These are phyloP conservation scores for Aplidium turbinatum DNA, from an alignment of 23 tunicate genomes.

Conservation along the genomic window DNA sequence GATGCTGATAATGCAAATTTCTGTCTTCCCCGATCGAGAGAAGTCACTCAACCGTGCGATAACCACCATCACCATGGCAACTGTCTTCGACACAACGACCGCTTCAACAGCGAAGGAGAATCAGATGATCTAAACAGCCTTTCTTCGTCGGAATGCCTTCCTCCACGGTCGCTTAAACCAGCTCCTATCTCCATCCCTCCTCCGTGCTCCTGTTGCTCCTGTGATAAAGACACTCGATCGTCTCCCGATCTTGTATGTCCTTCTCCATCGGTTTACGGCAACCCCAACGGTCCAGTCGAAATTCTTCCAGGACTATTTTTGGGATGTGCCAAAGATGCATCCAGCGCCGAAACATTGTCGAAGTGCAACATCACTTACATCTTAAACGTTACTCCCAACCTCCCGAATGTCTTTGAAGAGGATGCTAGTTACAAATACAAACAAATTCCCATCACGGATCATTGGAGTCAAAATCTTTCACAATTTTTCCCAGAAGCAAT, in stretches of 20 bases:
- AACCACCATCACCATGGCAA: slow-evolving; percentile 22
- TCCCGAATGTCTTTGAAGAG: slow-evolving; percentile 85
- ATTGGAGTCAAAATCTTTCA: slow-evolving; percentile 90
- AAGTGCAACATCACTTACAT: slow-evolving; percentile 78
- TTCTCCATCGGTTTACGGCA: slow-evolving; percentile 41
- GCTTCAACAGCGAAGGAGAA: slow-evolving; percentile 81
- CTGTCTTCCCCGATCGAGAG: background rate
- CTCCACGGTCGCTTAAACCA: slow-evolving; percentile 33
- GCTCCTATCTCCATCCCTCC: slow-evolving; percentile 17
- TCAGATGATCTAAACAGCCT: slow-evolving; percentile 80
- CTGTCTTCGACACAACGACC: slow-evolving; percentile 32
- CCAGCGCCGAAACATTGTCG: slow-evolving; percentile 59
- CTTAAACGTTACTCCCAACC: slow-evolving; percentile 87
- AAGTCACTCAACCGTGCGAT: slow-evolving; percentile 38
- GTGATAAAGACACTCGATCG: slow-evolving; percentile 6
- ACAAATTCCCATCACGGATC: slow-evolving; percentile 86
- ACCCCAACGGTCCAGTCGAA: slow-evolving; percentile 62
- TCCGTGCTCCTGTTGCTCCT: slow-evolving; percentile 17
- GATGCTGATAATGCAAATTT: slow-evolving; percentile 20
- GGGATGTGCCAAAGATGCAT: slow-evolving; percentile 86
- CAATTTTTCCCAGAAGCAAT: slow-evolving; percentile 88
- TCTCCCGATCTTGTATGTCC: slow-evolving; percentile 14
- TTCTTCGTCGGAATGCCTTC: slow-evolving; percentile 49
- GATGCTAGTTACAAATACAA: slow-evolving; percentile 63
- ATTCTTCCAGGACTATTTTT: slow-evolving; percentile 68